These are phyloP conservation scores for Pollimyrus isidori DNA, from an alignment of 2,113 vertebrate species.

Conservation along the genomic window DNA sequence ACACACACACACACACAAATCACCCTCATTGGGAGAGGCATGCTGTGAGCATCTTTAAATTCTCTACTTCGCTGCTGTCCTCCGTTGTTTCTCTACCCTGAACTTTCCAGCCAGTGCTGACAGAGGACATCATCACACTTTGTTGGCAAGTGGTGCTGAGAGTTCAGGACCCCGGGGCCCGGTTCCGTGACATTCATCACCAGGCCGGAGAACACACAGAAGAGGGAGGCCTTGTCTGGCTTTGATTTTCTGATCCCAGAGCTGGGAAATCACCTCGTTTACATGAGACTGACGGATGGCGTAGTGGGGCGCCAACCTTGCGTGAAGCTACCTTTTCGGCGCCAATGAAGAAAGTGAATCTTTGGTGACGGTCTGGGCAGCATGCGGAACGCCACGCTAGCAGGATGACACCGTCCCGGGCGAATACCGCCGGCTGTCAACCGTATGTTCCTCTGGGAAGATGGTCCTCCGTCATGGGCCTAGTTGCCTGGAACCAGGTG, in stretches of 20 bases:
- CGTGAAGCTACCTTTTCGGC: not conserved
- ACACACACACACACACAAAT: not conserved
- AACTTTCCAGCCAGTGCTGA: not conserved
- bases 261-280: not conserved
- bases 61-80: not conserved
- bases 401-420: not conserved
- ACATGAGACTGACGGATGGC: not conserved
- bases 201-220: not conserved
- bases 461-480: not conserved
- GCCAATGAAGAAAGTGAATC: not conserved
- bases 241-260: not conserved
- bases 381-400: not conserved
- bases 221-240: not conserved
- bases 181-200: not conserved
- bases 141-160: not conserved
- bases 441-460: not conserved
- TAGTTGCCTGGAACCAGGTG: conserved; percentile 3
- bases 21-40: not conserved
- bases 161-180: not conserved
- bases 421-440: not conserved
- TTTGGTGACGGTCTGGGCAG: not conserved
- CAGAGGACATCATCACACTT: not conserved
- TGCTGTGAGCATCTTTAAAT: not conserved
- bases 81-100: not conserved
- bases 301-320: not conserved